Conservation (phyloP, 2,888 invertebrate species). For the Conops quadrifasciatus region DNA sequence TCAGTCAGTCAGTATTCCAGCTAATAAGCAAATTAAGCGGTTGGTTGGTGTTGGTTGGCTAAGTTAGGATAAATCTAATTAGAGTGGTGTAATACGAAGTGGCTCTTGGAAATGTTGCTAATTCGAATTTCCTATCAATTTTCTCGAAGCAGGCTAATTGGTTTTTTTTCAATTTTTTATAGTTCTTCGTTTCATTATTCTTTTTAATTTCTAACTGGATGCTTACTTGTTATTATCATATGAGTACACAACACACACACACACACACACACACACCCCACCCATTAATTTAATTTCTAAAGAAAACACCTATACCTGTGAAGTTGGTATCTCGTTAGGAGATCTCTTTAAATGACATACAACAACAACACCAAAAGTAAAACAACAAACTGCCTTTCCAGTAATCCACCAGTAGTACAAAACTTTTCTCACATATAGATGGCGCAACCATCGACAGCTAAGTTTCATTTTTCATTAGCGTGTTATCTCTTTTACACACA, state of each 20-base stretch:
- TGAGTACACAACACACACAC: no score
- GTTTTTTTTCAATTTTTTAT: not conserved
- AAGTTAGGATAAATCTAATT: slow-evolving; percentile 25
- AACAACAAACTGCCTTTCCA: not conserved
- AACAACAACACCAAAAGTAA: slow-evolving; percentile 13
- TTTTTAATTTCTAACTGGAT: not conserved
- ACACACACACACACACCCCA: no score
- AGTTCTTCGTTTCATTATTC: not conserved
- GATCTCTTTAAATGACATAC: not conserved
- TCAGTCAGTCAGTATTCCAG: no score
- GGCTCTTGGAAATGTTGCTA: slow-evolving; percentile 18
- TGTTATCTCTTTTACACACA: not conserved
- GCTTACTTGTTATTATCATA: no score
- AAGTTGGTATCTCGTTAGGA: not conserved
- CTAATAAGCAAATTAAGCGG: slow-evolving; percentile 29
- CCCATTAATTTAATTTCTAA: no score
- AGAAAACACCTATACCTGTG: not conserved
- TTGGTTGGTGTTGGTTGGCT: slow-evolving; percentile 1
- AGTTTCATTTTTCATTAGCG: not conserved
- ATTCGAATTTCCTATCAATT: slow-evolving; percentile 12
- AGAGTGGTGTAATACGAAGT: slow-evolving; percentile 6
- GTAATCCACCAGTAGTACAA: not conserved
- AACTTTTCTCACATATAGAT: not conserved
- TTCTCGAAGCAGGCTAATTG: no score
- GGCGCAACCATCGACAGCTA: not conserved